These are phyloP conservation scores for Drosophila suzukii DNA, from an alignment of 1,140 invertebrate genomes.

Conservation along the genomic window DNA sequence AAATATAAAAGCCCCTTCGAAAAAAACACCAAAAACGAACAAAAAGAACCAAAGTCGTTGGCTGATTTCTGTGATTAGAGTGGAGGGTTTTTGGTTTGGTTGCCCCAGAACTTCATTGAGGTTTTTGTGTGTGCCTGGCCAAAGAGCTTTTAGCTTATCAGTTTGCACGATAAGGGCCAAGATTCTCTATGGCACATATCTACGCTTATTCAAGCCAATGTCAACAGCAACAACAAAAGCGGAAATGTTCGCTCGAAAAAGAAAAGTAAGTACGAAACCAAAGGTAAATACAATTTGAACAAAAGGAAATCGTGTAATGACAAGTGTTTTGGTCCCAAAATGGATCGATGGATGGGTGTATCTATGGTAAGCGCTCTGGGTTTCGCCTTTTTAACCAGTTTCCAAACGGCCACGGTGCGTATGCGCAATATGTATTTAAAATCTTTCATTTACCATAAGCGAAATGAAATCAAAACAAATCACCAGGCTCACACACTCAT, in stretches of 20 bases:
- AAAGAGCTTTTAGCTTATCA: conserved; percentile 60
- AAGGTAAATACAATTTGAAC: conserved; percentile 32
- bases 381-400: not conserved
- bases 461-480: conserved; percentile 27
- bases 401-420: conserved; percentile 27
- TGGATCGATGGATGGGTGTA: conserved; percentile 19
- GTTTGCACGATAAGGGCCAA: conserved; percentile 69
- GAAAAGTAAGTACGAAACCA: conserved; percentile 1
- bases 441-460: conserved; percentile 1
- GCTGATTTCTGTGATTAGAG: conserved; percentile 59
- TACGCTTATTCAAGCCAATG: conserved; percentile 49
- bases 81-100: conserved; percentile 7
- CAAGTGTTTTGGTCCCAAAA: conserved; percentile 23
- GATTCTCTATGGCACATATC: conserved; percentile 21
- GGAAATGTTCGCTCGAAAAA: conserved; percentile 43
- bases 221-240: conserved; percentile 44
- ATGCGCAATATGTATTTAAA: conserved; percentile 31
- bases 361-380: not conserved
- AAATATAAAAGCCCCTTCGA: conserved; percentile 28
- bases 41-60: conserved; percentile 45
- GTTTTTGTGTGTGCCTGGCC: conserved; percentile 38
- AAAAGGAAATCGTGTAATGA: conserved; percentile 15
- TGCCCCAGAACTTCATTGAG: conserved; percentile 62
- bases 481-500: not conserved
- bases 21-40: conserved; percentile 8